These are phyloP conservation scores for Tenodera sinensis DNA, from an alignment of 2,888 invertebrate species.

Conservation along the genomic window DNA sequence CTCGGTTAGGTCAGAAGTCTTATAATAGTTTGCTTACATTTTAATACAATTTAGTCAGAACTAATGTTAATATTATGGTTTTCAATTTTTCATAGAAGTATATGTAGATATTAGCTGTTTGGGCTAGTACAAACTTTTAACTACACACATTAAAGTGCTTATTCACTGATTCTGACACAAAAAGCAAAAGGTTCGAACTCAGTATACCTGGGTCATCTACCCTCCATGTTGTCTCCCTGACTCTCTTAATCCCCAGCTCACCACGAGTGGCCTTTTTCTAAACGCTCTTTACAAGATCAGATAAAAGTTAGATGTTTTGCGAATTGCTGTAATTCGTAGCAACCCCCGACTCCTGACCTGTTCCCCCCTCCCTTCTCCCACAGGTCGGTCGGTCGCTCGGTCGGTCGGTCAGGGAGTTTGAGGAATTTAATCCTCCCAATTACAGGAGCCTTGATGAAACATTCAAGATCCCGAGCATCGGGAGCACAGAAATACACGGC, in stretches of 20 bases:
- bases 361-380: background rate
- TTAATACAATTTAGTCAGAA: too few relatives aligned
- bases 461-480: constrained; percentile 25
- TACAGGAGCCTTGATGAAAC: constrained; percentile 28
- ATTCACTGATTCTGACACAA: too few relatives aligned
- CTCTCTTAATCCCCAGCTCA: background rate
- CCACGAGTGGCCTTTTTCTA: background rate
- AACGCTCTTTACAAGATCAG: background rate
- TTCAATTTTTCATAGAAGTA: too few relatives aligned
- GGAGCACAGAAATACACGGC: constrained; percentile 1
- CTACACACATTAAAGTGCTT: too few relatives aligned
- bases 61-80: too few relatives aligned
- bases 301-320: background rate
- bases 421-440: constrained; percentile 28
- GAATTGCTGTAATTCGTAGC: background rate
- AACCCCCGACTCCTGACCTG: background rate
- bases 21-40: too few relatives aligned
- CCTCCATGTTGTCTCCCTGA: background rate
- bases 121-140: too few relatives aligned
- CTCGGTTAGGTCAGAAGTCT: too few relatives aligned
- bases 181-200: too few relatives aligned
- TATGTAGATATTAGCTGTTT: too few relatives aligned
- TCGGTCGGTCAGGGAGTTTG: constrained; percentile 16
- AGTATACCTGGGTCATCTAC: background rate
- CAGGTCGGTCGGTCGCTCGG: constrained; percentile 1